Base-by-base conservation (phyloP, 2,797 vertebrate genomes). In the Acanthiza pusilla region DNA sequence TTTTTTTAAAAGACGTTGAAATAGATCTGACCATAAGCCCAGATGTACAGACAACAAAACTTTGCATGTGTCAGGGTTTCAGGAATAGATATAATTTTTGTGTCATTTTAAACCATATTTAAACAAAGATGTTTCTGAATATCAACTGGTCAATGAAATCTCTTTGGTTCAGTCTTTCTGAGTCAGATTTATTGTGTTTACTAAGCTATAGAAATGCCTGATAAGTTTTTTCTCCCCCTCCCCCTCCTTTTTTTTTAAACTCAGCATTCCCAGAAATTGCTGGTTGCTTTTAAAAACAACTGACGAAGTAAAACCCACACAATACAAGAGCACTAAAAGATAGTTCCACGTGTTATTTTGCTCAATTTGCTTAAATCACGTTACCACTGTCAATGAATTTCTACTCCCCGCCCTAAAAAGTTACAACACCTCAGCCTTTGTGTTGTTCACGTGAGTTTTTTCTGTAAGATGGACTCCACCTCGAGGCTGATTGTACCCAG, bases 231-330 rank as follows among this genome's bases (percentile, higher is more conserved):
- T 68, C 32, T 73, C 42, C n/a, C 47, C 9, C 6, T 5, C 3
- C 5, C 4, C 2, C 20, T 54, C 36, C 32, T 30, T 66, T 66
- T 84, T 84, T 43, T 86, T 79, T 13, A 0, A 89, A 60, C 72
- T 96, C 91, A 79, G 81, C 87, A 88, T 81, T 93, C 81, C 61
- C 87, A 91, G 91, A 93, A 95, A 95, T 79, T 88, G 71, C 87
- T 94, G 89, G 58, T 54, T 60, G 38, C 58, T 67, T 95, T 96
- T 84, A 51, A 74, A 89, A 94, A 95, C 92, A 89, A 96, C 83
- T 96, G 95, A 92, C 67, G 14, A 82, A 96, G 85, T 74, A 87
- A 92, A 94, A 19, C 70, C 84, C 54, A 63, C 88, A 94, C 70
- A 94, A 85, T 32, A 50, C 85, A 50, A 61, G 34, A 74, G 73